Percentiles rank a stretch among this genome's conserved stretches.
Conservation (phyloP, 2,797 vertebrate genomes). For the Momotus momota region DNA sequence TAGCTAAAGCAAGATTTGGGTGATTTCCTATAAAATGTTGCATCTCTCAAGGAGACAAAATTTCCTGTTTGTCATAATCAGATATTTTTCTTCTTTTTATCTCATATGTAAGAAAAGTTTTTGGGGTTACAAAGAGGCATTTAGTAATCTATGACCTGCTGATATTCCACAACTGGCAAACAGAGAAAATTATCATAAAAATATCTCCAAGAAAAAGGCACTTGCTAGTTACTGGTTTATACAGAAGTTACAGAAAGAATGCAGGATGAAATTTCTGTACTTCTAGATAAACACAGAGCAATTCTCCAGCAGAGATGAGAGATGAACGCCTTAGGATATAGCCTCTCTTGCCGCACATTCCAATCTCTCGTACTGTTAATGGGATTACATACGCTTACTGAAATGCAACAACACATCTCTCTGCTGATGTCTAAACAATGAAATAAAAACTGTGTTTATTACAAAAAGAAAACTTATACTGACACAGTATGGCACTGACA, state of each 20-base stretch:
- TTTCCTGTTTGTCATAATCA: background rate
- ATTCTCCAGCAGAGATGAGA: background rate
- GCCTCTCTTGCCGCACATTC: background rate
- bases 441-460: background rate
- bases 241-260: background rate
- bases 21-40: background rate
- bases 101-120: background rate
- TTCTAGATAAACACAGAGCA: background rate
- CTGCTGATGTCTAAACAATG: background rate
- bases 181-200: background rate
- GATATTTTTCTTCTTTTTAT: background rate
- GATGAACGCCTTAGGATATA: background rate
- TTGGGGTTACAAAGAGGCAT: background rate
- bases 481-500: background rate
- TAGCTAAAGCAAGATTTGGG: background rate
- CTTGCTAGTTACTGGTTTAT: background rate
- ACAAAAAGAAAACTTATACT: background rate
- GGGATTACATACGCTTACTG: background rate
- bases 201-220: background rate
- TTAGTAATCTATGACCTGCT: background rate
- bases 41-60: background rate
- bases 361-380: background rate
- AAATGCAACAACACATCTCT: background rate
- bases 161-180: background rate
- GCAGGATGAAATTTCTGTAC: background rate